These are phyloP conservation scores for Eupeodes latifasciatus DNA, from an alignment of 2,888 invertebrate species.

Conservation along the genomic window DNA sequence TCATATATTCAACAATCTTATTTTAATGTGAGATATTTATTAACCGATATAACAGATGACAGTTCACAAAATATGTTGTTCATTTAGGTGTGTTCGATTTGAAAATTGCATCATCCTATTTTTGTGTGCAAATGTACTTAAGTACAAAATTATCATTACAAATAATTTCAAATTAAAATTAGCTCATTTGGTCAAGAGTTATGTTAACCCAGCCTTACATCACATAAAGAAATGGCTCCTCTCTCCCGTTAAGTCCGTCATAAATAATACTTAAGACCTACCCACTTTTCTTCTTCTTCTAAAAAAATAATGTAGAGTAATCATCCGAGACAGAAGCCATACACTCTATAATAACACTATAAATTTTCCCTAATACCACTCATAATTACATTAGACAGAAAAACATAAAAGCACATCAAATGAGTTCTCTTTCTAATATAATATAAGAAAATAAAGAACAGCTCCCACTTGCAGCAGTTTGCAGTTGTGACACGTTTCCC, in stretches of 20 bases:
- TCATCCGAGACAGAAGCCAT: conserved; percentile 16
- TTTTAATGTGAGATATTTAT: too few species aligned
- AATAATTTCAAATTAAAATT: background rate
- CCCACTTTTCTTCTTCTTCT: background rate
- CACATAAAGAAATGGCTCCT: background rate
- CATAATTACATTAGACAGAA: conserved; percentile 30
- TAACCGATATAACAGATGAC: too few species aligned
- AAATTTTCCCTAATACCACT: conserved; percentile 12
- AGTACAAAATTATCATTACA: background rate
- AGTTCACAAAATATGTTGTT: too few species aligned
- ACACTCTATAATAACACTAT: background rate
- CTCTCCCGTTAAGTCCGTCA: background rate
- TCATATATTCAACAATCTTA: too few species aligned
- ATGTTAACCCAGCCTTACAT: background rate
- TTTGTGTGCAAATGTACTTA: too few species aligned
- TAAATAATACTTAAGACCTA: conserved; percentile 21
- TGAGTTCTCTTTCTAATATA: conserved; percentile 2
- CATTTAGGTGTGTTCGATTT: too few species aligned
- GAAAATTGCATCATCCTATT: too few species aligned
- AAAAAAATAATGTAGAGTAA: conserved; percentile 24
- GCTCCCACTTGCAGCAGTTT: conserved; percentile 18
- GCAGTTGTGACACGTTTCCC: background rate
- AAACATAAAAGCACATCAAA: conserved; percentile 34
- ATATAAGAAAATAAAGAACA: conserved; percentile 16
- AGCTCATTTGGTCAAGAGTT: background rate